Evolutionary conservation across 2,113 vertebrate genomes (phyloP).

Genomic region (Falcunculus frontatus): DNA sequence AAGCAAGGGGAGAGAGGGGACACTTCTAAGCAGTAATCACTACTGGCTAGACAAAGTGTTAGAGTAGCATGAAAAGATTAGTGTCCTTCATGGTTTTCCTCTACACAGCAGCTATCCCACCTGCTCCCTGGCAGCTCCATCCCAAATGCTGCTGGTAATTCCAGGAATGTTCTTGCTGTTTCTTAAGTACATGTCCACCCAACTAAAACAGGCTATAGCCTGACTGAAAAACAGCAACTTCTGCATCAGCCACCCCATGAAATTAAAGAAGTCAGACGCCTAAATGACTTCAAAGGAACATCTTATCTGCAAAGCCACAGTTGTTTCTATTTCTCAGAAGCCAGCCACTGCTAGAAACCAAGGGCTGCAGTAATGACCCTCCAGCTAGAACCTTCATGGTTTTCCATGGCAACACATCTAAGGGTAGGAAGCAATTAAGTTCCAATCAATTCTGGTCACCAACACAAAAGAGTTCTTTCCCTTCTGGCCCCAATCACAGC

Average conservation of each 20-base stretch:
- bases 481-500: neutral
- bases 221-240: neutral
- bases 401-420: neutral
- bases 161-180: neutral
- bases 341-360: neutral
- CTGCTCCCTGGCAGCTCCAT: neutral
- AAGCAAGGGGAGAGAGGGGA: neutral
- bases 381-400: neutral
- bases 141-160: neutral
- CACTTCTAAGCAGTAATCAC: neutral
- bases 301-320: neutral
- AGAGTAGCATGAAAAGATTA: neutral
- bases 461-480: neutral
- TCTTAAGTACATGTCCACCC: neutral
- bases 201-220: neutral
- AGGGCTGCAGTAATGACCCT: neutral
- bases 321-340: neutral
- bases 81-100: neutral
- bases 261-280: neutral
- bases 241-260: neutral
- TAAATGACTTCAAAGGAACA: slow-evolving; percentile 9
- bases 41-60: neutral
- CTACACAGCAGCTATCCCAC: neutral
- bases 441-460: neutral
- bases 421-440: neutral